These are phyloP conservation scores for Nymphicus hollandicus DNA, from an alignment of 2,113 vertebrate genomes.

Conservation along the genomic window DNA sequence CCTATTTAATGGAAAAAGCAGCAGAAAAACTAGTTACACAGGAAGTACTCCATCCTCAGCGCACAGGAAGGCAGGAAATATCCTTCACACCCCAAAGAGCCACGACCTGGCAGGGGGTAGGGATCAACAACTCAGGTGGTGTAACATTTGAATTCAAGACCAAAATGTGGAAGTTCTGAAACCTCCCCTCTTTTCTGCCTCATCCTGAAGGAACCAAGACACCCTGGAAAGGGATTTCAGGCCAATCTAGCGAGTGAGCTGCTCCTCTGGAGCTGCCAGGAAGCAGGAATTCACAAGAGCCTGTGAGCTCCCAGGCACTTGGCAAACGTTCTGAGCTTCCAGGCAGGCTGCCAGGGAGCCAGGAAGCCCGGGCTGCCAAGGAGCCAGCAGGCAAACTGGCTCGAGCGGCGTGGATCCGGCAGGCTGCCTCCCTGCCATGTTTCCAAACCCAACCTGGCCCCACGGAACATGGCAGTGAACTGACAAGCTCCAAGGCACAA, in stretches of 20 bases:
- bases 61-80: not conserved
- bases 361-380: slow-evolving; percentile 42
- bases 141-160: not conserved
- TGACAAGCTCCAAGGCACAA: not conserved
- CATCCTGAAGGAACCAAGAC: not conserved
- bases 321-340: not conserved
- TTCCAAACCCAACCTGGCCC: not conserved
- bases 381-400: slow-evolving; percentile 35
- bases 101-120: not conserved
- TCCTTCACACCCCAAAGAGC: not conserved
- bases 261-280: not conserved
- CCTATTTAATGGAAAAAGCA: not conserved
- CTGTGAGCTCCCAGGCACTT: not conserved
- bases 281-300: not conserved
- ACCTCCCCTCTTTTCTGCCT: not conserved
- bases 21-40: not conserved
- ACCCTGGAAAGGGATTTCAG: not conserved
- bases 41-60: not conserved
- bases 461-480: not conserved
- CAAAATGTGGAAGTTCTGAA: not conserved
- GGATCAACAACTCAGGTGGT: not conserved
- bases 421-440: not conserved
- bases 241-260: not conserved
- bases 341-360: slow-evolving; percentile 36
- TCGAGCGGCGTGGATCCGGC: not conserved